These are phyloP conservation scores for Amphilophus citrinellus DNA, from an alignment of 2,113 vertebrate genomes.

Conservation along the genomic window DNA sequence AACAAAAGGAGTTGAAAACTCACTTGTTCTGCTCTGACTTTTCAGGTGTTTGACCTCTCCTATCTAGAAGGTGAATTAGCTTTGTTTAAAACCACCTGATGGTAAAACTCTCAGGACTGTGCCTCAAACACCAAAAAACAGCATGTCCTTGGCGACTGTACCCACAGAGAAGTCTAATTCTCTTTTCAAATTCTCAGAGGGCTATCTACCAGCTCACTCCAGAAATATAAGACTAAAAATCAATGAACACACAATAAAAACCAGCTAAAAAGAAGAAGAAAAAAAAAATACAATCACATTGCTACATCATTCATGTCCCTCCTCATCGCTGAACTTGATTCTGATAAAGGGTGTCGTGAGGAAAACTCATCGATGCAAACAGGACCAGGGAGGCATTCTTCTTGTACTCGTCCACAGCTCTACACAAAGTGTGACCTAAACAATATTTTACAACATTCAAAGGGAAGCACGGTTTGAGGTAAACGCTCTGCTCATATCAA, in stretches of 20 bases:
- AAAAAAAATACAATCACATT: conserved; percentile 19
- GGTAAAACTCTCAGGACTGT: no score
- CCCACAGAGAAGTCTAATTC: conserved; percentile 1
- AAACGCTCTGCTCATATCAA: conserved; percentile 32
- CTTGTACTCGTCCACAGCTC: background rate
- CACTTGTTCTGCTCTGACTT: background rate
- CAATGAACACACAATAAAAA: conserved; percentile 11
- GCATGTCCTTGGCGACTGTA: background rate
- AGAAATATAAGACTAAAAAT: conserved; percentile 19
- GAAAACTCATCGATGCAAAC: background rate
- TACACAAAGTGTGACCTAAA: conserved; percentile 22
- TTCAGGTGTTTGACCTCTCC: background rate
- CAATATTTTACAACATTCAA: conserved; percentile 32
- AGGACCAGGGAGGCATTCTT: background rate
- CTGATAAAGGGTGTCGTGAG: background rate
- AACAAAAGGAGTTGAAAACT: background rate
- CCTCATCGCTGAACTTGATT: background rate
- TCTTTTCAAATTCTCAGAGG: background rate
- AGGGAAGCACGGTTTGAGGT: conserved; percentile 55
- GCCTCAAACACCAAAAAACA: background rate
- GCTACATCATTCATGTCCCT: conserved; percentile 30
- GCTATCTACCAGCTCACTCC: conserved; percentile 28
- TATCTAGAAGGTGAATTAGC: background rate
- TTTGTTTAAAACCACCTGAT: background rate
- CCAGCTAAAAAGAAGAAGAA: background rate